Evolutionary conservation across 2,888 invertebrate species (phyloP), one percentile per base, ranked within the genome.

Genomic region (Ernsta delagoae): DNA sequence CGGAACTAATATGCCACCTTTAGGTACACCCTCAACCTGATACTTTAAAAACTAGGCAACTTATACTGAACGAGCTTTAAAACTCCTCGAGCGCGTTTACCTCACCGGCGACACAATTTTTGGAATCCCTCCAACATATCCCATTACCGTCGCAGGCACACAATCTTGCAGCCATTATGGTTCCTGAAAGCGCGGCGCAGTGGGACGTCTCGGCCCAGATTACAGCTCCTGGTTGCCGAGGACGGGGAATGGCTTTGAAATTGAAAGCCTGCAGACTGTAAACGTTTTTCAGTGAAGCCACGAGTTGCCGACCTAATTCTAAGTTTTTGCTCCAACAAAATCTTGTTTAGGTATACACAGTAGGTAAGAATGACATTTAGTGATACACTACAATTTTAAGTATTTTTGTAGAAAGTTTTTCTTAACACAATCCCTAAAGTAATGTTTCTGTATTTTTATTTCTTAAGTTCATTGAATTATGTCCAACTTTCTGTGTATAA

Each of bases 191-290:
- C 59, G 53, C 53, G 43, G 2, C 48, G 43, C 41, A n/a, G 63
- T 50, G 24, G 50, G 50, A 24, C 50, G 50, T 50, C 50, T 50
- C 68, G 62, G 39, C 56, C 62, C 68, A 69, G 50, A 57, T 62
- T 69, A 41, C 59, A 34, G 34, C 57, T 68, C 62, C 68, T 67
- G 61, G 31, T 56, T 69, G 68, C 54, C 11, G 11, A 34, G 16
- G 45, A 68, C 56, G 31, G 62, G 62, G 12, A 56, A 62, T 53
- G 68, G 59, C 36, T 69, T 69, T 69, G 56, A 69, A 69, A 69
- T 69, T 69, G 63, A 59, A 69, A 63, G 63, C 68, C 41, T 57
- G 57, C 36, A 68, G 62, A 57, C 31, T 62, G 67, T 68, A 31
- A 68, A 62, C 62, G 62, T 48, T 68, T 67, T 61, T 50, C 62